Evolutionary conservation across 2,797 vertebrate genomes (phyloP).

Genomic region (Australoheros facetus): DNA sequence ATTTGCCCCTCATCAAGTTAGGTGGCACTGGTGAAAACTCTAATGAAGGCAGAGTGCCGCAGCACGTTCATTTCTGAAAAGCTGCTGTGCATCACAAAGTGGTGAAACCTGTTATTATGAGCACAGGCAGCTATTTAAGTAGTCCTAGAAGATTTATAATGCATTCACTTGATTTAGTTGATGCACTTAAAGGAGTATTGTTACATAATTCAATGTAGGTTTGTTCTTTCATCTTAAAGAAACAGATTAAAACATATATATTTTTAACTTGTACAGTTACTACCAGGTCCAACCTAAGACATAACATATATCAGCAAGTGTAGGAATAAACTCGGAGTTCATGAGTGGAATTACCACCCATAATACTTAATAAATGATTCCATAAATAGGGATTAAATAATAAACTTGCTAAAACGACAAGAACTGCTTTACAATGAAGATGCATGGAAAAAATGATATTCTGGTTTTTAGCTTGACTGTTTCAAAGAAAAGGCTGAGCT

Average conservation of each 20-base stretch:
- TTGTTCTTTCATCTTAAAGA: background rate
- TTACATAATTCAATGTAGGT: background rate
- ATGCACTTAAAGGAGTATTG: background rate
- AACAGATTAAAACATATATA: no score
- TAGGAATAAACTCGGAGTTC: background rate
- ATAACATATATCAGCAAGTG: background rate
- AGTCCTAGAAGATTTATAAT: background rate
- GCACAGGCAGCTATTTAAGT: slow-evolving; percentile 1
- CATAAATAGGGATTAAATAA: background rate
- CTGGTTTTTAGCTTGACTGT: no score
- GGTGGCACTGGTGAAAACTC: slow-evolving; percentile 9
- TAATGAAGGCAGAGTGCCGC: slow-evolving; percentile 37
- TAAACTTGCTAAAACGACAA: background rate
- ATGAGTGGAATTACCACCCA: background rate
- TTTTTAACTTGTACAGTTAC: no score
- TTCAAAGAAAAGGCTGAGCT: no score
- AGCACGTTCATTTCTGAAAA: slow-evolving; percentile 16
- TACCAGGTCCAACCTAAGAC: background rate
- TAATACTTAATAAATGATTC: background rate
- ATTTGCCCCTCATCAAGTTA: slow-evolving; percentile 42
- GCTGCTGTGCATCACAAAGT: background rate
- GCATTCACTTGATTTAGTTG: slow-evolving; percentile 1
- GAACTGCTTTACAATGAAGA: background rate
- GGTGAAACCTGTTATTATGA: background rate
- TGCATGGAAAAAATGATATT: no score